phyloP scores from a whole-genome alignment of 1,140 invertebrate species.

The Penaeus vannamei region DNA sequence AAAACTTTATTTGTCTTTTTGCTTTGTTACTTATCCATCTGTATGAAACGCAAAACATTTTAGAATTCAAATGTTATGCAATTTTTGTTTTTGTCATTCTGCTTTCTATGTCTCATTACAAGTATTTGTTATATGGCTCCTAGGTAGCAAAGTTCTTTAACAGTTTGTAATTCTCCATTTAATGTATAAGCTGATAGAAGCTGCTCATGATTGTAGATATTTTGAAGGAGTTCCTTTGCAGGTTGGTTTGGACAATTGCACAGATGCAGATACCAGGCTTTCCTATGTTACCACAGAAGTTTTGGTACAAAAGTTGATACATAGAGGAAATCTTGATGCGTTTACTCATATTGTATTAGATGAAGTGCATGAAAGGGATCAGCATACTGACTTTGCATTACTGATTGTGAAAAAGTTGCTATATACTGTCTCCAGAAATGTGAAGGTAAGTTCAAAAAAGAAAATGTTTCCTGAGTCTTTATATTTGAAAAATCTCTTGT shows the following conservation, averaged over 20 bases:
- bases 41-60: no score
- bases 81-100: no score
- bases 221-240: slow-evolving; percentile 68
- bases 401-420: slow-evolving; percentile 85
- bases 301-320: slow-evolving; percentile 78
- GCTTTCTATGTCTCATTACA: no score
- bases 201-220: no score
- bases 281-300: slow-evolving; percentile 88
- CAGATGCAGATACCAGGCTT: slow-evolving; percentile 81
- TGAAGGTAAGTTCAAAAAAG: slow-evolving; percentile 74
- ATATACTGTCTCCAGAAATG: slow-evolving; percentile 79
- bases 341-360: slow-evolving; percentile 94
- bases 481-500: no score
- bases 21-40: no score
- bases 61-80: no score
- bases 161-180: neutral
- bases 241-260: slow-evolving; percentile 76
- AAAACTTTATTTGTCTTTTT: no score
- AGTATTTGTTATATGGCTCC: no score
- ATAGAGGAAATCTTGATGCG: slow-evolving; percentile 74
- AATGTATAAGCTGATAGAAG: no score
- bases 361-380: slow-evolving; percentile 95
- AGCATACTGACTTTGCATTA: slow-evolving; percentile 94
- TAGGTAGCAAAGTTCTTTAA: no score
- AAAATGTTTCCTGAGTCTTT: no score